Evolutionary conservation across 2,113 vertebrate species (phyloP).

Genomic region (Lepisosteus osseus): DNA sequence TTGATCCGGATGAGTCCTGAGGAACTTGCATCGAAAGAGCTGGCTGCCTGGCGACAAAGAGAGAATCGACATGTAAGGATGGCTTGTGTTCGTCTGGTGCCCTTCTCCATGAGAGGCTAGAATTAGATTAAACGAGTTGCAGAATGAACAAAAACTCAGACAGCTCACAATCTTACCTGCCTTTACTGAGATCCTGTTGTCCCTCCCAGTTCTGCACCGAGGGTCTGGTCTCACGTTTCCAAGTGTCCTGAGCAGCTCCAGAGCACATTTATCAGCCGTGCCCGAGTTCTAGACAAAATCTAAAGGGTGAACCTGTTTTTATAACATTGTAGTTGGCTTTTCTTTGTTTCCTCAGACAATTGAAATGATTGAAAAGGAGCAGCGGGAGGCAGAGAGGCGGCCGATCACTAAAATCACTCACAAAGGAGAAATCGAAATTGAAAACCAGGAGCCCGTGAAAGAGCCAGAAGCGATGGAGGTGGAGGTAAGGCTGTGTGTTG

Average conservation of each 20-base stretch:
- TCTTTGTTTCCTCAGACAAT: constrained; percentile 74
- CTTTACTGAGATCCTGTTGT: too few relatives aligned
- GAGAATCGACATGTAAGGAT: constrained; percentile 92
- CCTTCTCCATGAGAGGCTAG: too few relatives aligned
- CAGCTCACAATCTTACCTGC: too few relatives aligned
- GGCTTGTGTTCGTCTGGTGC: background rate
- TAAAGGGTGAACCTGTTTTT: background rate
- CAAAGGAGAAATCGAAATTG: constrained; percentile 98
- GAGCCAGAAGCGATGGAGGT: constrained; percentile 77
- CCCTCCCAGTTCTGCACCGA: too few relatives aligned
- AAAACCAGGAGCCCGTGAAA: constrained; percentile 88
- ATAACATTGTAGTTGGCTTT: background rate
- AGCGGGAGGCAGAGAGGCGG: constrained; percentile 89
- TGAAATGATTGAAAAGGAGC: constrained; percentile 98
- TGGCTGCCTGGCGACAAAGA: constrained; percentile 94
- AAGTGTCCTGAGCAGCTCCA: too few relatives aligned
- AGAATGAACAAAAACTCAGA: too few relatives aligned
- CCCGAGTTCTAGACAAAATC: background rate
- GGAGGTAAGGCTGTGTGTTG: constrained; percentile 58
- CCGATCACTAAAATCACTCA: constrained; percentile 98
- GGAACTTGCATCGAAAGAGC: constrained; percentile 93
- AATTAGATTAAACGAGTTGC: too few relatives aligned
- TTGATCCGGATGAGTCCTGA: constrained; percentile 96
- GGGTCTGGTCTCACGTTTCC: too few relatives aligned
- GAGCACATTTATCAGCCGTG: too few relatives aligned